phyloP scores from a whole-genome alignment of 64 coral and sea anemone genomes.

The Montipora cactus region DNA sequence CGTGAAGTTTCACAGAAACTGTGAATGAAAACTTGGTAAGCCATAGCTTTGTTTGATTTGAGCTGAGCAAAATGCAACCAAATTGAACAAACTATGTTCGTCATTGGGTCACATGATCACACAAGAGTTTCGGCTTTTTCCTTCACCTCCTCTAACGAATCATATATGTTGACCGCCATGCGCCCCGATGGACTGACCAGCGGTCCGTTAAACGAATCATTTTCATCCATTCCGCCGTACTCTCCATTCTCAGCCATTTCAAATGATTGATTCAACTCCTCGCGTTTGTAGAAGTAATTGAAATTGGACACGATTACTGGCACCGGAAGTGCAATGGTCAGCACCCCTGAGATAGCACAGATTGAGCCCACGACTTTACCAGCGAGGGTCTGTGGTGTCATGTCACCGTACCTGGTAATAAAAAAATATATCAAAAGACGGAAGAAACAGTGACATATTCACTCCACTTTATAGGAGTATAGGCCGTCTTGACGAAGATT shows the following conservation, averaged over 20 bases:
- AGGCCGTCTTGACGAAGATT: too few species aligned
- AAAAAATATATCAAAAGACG: neutral
- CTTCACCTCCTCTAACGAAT: slow-evolving; percentile 67
- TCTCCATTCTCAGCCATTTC: slow-evolving; percentile 82
- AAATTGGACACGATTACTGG: slow-evolving; percentile 96
- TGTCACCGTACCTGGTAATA: slow-evolving; percentile 73
- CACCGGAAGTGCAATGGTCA: slow-evolving; percentile 89
- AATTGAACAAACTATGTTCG: too few species aligned
- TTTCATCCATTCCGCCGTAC: slow-evolving; percentile 39
- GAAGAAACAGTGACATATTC: neutral
- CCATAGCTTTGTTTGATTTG: too few species aligned
- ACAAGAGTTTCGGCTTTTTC: slow-evolving; percentile 84
- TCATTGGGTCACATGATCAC: slow-evolving; percentile 6
- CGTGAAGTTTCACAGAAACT: too few species aligned
- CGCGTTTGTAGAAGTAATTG: slow-evolving; percentile 95
- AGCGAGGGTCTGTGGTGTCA: slow-evolving; percentile 68
- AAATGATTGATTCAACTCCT: slow-evolving; percentile 65
- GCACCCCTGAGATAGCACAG: slow-evolving; percentile 90
- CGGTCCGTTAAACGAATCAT: slow-evolving; percentile 72
- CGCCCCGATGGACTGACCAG: slow-evolving; percentile 72
- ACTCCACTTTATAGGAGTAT: too few species aligned
- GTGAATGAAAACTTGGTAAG: too few species aligned
- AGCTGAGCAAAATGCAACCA: too few species aligned
- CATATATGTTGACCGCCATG: slow-evolving; percentile 39
- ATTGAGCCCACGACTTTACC: slow-evolving; percentile 90